Evolutionary conservation across 2,113 vertebrate genomes (phyloP).

Genomic region (Cettia cetti): DNA sequence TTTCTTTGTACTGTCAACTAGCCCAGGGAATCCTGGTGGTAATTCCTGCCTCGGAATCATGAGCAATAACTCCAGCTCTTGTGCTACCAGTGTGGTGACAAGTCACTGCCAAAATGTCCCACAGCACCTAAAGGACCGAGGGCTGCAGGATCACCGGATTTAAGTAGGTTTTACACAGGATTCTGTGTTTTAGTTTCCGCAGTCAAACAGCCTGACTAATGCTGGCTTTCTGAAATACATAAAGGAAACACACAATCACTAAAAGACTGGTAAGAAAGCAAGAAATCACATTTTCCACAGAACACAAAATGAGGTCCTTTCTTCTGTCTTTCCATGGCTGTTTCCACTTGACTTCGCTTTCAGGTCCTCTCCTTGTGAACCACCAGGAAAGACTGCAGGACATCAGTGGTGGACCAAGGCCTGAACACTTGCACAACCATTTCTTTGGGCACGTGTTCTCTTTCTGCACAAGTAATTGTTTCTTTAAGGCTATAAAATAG

Average conservation of each 20-base stretch:
- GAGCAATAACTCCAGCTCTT: background rate
- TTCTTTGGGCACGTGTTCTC: background rate
- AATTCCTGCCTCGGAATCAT: background rate
- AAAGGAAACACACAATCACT: background rate
- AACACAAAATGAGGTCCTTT: background rate
- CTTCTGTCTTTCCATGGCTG: background rate
- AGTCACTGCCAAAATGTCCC: background rate
- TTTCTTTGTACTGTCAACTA: background rate
- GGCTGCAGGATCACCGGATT: background rate
- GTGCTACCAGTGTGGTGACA: background rate
- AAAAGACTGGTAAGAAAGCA: background rate
- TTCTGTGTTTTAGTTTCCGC: background rate
- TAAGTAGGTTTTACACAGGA: background rate
- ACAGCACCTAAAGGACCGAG: background rate
- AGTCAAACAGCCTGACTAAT: background rate
- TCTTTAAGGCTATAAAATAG: slow-evolving; percentile 4
- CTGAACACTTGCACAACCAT: background rate
- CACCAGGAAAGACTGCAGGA: background rate
- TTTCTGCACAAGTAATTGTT: background rate
- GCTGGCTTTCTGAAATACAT: background rate
- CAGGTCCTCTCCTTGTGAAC: background rate
- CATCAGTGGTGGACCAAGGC: background rate
- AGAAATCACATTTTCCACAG: background rate
- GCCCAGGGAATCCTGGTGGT: background rate
- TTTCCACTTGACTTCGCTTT: background rate